Percentiles rank a stretch among this genome's conserved stretches.
These are phyloP conservation scores for Rhabdornis inornatus DNA, from an alignment of 2,113 vertebrate genomes.

Conservation along the genomic window DNA sequence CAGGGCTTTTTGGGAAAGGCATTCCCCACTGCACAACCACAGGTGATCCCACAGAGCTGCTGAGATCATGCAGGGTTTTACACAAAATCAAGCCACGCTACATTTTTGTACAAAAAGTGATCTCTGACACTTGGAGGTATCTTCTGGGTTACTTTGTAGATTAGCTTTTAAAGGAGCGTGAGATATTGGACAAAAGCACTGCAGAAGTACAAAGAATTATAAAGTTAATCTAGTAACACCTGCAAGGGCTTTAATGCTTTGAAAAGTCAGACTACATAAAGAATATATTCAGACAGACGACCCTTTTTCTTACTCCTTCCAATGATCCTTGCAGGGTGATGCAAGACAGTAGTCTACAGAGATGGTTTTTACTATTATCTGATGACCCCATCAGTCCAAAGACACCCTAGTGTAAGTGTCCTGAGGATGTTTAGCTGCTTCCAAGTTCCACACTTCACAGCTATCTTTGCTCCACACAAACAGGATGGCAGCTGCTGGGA, in stretches of 20 bases:
- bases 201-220: neutral
- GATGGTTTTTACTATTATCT: neutral
- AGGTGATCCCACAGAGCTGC: neutral
- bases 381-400: neutral
- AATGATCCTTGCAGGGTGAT: neutral
- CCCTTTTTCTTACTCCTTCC: neutral
- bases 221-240: neutral
- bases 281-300: neutral
- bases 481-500: neutral
- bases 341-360: neutral
- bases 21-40: neutral
- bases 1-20: neutral
- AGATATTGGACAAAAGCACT: neutral
- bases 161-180: neutral
- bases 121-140: rapidly evolving
- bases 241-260: neutral
- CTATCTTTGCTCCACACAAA: neutral
- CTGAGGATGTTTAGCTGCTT: neutral
- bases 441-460: neutral
- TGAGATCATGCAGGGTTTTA: neutral
- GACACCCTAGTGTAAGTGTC: neutral
- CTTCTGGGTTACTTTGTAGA: neutral
- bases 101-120: neutral
- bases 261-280: neutral
- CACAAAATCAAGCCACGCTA: neutral